Base-by-base conservation (phyloP, 2,888 invertebrate species). In the Eremobia ochroleuca region DNA sequence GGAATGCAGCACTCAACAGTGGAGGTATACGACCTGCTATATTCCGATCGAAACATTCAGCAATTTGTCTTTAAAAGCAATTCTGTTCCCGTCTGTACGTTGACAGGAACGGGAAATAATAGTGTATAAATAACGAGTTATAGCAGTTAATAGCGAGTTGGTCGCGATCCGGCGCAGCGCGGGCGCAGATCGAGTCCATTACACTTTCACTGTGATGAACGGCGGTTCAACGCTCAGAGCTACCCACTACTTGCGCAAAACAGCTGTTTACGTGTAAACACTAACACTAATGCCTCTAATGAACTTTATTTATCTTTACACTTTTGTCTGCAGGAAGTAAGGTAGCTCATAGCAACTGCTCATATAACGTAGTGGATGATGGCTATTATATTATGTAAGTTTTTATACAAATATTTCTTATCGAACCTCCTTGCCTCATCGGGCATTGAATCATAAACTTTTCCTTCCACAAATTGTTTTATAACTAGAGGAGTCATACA, bases 211-310 rank as follows among this genome's bases (percentile, higher is more conserved):
- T 89, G 76, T 86, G 83, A 89, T 83, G 83, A 79, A 81, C 85
- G 70, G 71, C 80, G 64, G 92, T 92, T 92, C 92, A 91, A 92
- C 85, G 92, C 87, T 91, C 92, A 92, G 87, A 82, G 79, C 85
- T 90, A 90, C 89, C 88, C 85, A 83, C 90, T 85, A 85, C 88
- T 81, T 46, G 76, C 77, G 65, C 72, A 76, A 58, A 81, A 85
- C 86, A 89, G 85, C 88, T 87, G 88, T 85, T 89, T 70, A 72
- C 67, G 34, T 55, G 76, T 85, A 78, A 81, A 83, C 73, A 81
- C 62, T 52, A 70, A 52, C 65, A 81, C 72, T 62, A 79, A 62
- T 65, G 70, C 34, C 25, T 66, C 73, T 71, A 46, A 58, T 74
- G 52, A 58, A 61, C 67, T 49, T 52, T 62, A 79, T 65, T 43